Evolutionary conservation across 2,113 vertebrate species (phyloP).

Genomic region (Tychaedon coryphoeus): DNA sequence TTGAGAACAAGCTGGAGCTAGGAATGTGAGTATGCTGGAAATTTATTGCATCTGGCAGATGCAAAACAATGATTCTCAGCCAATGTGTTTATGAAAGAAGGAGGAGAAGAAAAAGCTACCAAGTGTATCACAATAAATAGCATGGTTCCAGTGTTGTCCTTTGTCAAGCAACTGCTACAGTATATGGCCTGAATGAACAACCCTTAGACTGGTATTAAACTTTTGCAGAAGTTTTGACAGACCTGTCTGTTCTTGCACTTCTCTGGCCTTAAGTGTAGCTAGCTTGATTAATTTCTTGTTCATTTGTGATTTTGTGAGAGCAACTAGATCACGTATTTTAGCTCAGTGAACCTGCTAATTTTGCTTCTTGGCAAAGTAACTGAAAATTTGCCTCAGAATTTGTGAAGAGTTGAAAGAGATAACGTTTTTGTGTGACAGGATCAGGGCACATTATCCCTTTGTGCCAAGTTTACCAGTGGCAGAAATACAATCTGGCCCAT

Average conservation of each 20-base stretch:
- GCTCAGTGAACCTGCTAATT: not conserved
- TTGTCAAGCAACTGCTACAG: not conserved
- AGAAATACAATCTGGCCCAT: not conserved
- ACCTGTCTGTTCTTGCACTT: not conserved
- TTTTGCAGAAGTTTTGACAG: not conserved
- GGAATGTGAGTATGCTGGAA: slow-evolving; percentile 10
- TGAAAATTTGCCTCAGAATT: not conserved
- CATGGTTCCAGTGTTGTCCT: not conserved
- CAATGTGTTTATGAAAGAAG: slow-evolving; percentile 1
- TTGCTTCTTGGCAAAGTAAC: not conserved
- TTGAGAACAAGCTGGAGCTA: slow-evolving; percentile 19
- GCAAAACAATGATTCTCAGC: slow-evolving; percentile 14
- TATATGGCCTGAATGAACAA: not conserved
- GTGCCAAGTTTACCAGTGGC: not conserved
- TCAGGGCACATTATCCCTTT: not conserved
- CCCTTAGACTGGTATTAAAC: not conserved
- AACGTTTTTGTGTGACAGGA: not conserved
- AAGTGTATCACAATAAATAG: not conserved
- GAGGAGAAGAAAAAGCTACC: not conserved
- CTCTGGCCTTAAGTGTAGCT: not conserved
- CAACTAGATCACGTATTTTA: not conserved
- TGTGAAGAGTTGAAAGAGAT: not conserved
- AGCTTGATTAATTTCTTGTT: not conserved
- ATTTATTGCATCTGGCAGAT: slow-evolving; percentile 45
- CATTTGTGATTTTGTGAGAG: not conserved